Base-by-base conservation (phyloP, 2,888 invertebrate genomes). In the Conchocele bisecta region DNA sequence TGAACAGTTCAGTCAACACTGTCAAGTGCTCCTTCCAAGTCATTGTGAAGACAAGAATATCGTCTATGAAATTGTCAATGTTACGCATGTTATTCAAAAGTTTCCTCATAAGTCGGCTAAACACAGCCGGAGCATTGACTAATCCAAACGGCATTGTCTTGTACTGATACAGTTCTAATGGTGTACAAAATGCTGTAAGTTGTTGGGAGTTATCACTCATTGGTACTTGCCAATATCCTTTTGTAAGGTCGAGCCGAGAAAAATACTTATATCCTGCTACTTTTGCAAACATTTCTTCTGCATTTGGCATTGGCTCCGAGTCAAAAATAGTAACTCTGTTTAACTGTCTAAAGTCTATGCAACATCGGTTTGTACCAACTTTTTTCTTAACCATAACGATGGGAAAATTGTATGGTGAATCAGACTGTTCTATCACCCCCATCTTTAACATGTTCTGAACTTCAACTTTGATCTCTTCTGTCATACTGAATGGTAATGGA, bases 181-280 rank as follows among this genome's bases (percentile, higher is more conserved):
- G 51, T 20, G 73, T 70, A 35, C 28, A 28, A 53, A 81, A 82
- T 15, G 75, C 75, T 11, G 79, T 79, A 4, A 54, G 33, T n/a
- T 26, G 41, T 26, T 69, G 74, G 11, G 71, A 35, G 15, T 42
- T 20, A 13, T 60, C 51, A 1, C 33, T 31, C 53, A 80, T 22
- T 11, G 63, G 57, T 11, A 82, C 39, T 35, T 83, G 81, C 81
- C 76, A 82, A 42, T 80, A 80, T 1, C 78, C 82, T 42, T 82
- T 79, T 1, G 65, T 39, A 4, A 82, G 28, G 63, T 79, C 77
- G 13, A 79, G 28, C 31, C 65, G 75, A 3, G 65, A 46, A 46
- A 82, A 63, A 58, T 68, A 82, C 44, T 63, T 75, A 28, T 51
- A 41, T 7, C 41, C 33, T 1, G 66, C 20, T 0, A 79, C 26